Percentiles rank a stretch among this genome's conserved stretches.
These are phyloP conservation scores for Pseudonaja textilis DNA, from an alignment of 2,113 vertebrate species.

Conservation along the genomic window DNA sequence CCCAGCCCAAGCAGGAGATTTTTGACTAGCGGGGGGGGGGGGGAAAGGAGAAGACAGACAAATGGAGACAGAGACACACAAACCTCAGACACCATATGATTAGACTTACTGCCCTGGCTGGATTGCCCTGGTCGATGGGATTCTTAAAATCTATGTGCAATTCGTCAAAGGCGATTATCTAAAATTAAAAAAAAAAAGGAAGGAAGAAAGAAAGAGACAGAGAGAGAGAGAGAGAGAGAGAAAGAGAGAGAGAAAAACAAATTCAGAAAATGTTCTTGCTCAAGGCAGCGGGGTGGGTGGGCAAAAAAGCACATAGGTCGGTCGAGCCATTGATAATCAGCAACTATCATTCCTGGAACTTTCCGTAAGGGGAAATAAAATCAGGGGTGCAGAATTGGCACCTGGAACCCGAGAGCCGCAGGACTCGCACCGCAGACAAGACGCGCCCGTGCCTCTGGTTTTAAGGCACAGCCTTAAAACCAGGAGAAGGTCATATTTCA, in stretches of 20 bases:
- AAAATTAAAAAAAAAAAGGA: slow-evolving; percentile 10
- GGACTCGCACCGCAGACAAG: background rate
- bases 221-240: too few species aligned
- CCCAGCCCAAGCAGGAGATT: background rate
- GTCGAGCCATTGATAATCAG: background rate
- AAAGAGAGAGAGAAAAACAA: background rate
- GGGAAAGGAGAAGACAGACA: slow-evolving; percentile 6
- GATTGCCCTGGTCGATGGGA: slow-evolving; percentile 94
- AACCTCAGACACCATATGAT: slow-evolving; percentile 67
- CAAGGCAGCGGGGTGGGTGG: too few species aligned
- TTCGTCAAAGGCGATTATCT: slow-evolving; percentile 95
- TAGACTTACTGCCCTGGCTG: slow-evolving; percentile 88
- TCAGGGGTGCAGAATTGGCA: background rate
- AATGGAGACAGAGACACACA: slow-evolving; percentile 63
- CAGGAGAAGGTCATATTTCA: background rate
- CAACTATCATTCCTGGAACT: background rate
- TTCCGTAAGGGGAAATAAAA: too few species aligned
- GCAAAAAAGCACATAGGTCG: background rate
- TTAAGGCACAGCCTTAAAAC: background rate
- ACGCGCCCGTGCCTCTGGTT: fast-evolving
- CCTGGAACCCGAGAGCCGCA: too few species aligned
- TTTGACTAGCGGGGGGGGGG: too few species aligned
- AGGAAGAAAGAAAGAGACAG: background rate
- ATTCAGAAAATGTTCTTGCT: background rate
- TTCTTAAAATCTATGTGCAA: slow-evolving; percentile 94